Evolutionary conservation across 2,888 invertebrate genomes (phyloP), one percentile per base, ranked within the genome.

Genomic region (Poecilobothrus nobilitatus): DNA sequence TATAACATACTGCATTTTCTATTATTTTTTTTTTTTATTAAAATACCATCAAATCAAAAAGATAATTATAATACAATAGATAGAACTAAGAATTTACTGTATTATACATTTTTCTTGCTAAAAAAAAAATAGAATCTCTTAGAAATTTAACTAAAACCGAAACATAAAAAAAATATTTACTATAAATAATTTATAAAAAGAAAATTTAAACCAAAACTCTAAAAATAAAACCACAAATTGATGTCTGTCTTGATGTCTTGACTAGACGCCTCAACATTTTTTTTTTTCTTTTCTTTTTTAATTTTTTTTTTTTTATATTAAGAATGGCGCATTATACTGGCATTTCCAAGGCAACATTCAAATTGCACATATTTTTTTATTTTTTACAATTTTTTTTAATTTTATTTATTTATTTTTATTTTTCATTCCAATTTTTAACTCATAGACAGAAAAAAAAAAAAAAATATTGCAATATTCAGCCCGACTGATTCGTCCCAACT

Each of bases 171-270:
- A n/a, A n/a, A n/a, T n/a, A 53, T 53, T 53, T 12, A 37, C 53
- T 53, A 53, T 53, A n/a, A 53, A 53, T 15, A 53, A 53, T 37
- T 37, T 8, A 10, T 8, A 10, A 37, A 27, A 27, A 27, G 10
- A 37, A 37, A 37, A 37, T 10, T 37, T 12, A 37, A 37, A 37
- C 37, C 18, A 53, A 53, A 41, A 41, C 15, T 41, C 41, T 41
- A 41, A 41, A 53, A 53, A 53, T 53, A 53, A 53, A 53, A 9
- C 53, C 53, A 53, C 53, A 53, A 53, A 53, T 53, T 53, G 53
- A 53, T n/a, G 53, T 15, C 53, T 53, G 53, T 53, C 53, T 53
- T 53, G 53, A 53, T 15, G 53, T 53, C 53, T 53, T 53, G 53
- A 53, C 53, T 53, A 53, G 53, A 53, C 53, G 53, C 53, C 53